Conservation (phyloP, 2,113 vertebrate species). For the Pomatostomus ruficeps region DNA sequence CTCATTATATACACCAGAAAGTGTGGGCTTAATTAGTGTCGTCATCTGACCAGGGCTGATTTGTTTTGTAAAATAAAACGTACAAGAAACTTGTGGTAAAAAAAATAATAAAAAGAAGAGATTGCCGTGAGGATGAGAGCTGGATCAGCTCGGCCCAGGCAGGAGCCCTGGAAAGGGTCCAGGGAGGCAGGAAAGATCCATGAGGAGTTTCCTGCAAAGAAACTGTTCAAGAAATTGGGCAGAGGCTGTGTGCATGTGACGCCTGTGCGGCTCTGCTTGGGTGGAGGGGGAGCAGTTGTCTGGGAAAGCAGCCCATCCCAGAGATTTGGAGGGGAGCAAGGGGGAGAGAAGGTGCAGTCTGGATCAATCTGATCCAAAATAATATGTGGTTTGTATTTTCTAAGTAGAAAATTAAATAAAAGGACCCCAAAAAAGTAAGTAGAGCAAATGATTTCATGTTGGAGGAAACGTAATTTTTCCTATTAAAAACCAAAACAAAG, state of each 20-base stretch:
- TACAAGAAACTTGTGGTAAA: not conserved
- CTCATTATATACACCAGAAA: not conserved
- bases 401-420: not conserved
- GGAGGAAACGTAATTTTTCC: slow-evolving; percentile 9
- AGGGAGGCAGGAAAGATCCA: not conserved
- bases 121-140: not conserved
- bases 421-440: not conserved
- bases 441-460: not conserved
- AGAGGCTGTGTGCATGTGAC: not conserved
- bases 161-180: not conserved
- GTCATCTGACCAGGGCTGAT: not conserved
- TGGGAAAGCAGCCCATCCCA: not conserved
- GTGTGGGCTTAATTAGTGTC: not conserved
- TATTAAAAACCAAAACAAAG: not conserved
- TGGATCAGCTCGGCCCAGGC: not conserved
- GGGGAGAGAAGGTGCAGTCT: not conserved
- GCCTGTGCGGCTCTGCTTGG: not conserved
- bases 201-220: slow-evolving; percentile 29
- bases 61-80: not conserved
- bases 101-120: not conserved
- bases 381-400: not conserved
- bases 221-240: not conserved
- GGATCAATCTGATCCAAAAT: not conserved
- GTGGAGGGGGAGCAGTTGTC: not conserved
- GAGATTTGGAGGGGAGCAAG: not conserved